phyloP scores from a whole-genome alignment of 2,888 invertebrate species.

The Rhynchonema sp. region DNA sequence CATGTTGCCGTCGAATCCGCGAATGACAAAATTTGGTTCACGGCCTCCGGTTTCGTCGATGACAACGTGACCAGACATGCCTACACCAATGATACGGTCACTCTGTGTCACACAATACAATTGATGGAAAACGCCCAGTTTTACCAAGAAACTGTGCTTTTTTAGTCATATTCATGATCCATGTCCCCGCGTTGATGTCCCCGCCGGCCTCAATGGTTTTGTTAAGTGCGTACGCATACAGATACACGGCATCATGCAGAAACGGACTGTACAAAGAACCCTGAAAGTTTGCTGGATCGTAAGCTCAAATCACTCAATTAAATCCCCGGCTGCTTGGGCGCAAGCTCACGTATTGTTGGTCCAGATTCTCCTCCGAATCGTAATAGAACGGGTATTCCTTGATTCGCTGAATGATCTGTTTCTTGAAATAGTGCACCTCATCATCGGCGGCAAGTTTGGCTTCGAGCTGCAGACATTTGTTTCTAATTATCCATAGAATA shows the following conservation, averaged over 20 bases:
- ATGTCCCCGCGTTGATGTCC: not conserved
- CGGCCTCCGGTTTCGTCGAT: too few species aligned
- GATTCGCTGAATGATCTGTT: slow-evolving; percentile 2
- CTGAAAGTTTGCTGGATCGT: not conserved
- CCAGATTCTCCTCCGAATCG: not conserved
- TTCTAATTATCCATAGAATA: too few species aligned
- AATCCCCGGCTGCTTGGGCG: too few species aligned
- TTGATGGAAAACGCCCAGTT: too few species aligned
- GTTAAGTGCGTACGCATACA: not conserved
- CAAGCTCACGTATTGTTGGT: not conserved
- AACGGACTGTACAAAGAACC: slow-evolving; percentile 6
- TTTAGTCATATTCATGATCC: not conserved
- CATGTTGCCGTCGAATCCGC: too few species aligned
- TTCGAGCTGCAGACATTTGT: too few species aligned
- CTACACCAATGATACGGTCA: too few species aligned
- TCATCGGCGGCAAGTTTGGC: slow-evolving; percentile 2
- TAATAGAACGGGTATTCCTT: slow-evolving; percentile 3
- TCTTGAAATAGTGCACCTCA: slow-evolving; percentile 7
- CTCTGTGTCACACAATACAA: too few species aligned
- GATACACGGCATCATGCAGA: slow-evolving; percentile 5
- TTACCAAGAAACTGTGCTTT: not conserved
- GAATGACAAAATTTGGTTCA: too few species aligned
- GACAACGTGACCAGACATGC: too few species aligned
- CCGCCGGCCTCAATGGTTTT: not conserved
- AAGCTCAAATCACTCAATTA: too few species aligned